phyloP scores from a whole-genome alignment of 2,888 invertebrate genomes.

The Pollenia griseotomentosa region DNA sequence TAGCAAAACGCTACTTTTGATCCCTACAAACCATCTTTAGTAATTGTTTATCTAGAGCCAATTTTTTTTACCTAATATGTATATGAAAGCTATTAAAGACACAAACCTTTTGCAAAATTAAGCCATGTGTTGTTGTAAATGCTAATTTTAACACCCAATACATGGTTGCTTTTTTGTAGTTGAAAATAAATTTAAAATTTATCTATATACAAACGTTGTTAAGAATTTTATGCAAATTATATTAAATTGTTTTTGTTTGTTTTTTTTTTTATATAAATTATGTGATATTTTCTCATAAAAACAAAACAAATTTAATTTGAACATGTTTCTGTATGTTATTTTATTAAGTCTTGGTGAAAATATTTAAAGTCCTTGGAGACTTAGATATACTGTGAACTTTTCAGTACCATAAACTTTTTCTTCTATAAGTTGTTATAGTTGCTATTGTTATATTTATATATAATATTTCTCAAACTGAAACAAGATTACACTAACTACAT shows the following conservation, averaged over 20 bases:
- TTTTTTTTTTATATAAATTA: neutral
- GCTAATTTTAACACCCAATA: no score
- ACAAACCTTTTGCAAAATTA: no score
- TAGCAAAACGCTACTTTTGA: no score
- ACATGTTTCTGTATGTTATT: constrained; percentile 14
- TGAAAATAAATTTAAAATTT: neutral
- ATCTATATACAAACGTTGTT: neutral
- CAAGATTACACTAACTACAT: constrained; percentile 22
- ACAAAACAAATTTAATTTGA: constrained; percentile 16
- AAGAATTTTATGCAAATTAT: constrained; percentile 49
- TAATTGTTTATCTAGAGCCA: no score
- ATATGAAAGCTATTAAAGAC: no score
- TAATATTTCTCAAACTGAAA: neutral
- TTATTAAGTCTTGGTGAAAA: constrained; percentile 25
- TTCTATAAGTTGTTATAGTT: neutral
- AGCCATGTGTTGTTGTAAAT: no score
- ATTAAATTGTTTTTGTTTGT: constrained; percentile 28
- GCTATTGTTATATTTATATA: neutral
- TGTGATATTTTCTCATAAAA: constrained; percentile 11
- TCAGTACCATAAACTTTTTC: constrained; percentile 2
- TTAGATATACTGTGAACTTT: constrained; percentile 42
- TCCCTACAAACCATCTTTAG: no score
- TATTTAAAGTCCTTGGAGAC: constrained; percentile 49
- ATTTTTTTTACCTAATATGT: no score
- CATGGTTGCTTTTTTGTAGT: no score